Base-by-base conservation (phyloP, 2,797 vertebrate genomes). In the Emydoidea blandingii region DNA sequence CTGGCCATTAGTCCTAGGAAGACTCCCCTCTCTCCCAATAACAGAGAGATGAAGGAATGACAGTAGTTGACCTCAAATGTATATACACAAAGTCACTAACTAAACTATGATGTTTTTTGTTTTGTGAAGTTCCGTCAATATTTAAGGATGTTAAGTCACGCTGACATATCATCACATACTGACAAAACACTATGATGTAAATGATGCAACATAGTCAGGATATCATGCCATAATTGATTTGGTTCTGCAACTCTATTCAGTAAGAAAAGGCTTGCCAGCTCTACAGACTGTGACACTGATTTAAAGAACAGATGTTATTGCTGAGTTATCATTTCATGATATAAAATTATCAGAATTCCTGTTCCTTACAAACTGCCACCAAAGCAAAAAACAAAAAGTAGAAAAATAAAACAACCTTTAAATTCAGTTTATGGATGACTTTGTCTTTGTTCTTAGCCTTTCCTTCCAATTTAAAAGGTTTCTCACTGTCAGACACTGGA, bases 401-500 rank as follows among this genome's bases (percentile, higher is more conserved):
- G 49, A 81, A 82, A 91, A 93, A 90, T 81, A 87, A 81, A 62
- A 84, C 80, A 89, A 98, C 97, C 97, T 97, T 96, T 92, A 95
- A 97, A 90, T 95, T 96, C 86, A 97, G 81, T 86, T 96, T 90
- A 92, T 95, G 91, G 96, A 97, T 96, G 92, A 95, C 72, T 96
- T 90, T 97, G 27, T 97, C 94, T 95, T 97, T 97, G 90, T 87
- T 96, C 92, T 76, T 96, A 95, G 91, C 86, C 93, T 94, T 93
- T 94, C 96, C 90, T 95, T 97, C 93, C 92, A 96, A 92, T 91
- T 96, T 96, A 92, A 94, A 85, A 96, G 91, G 90, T 97, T 90
- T 96, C 90, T 97, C 97, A 96, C 93, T 92, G 97, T 97, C 92
- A 96, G 93, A 95, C 95, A 87, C 90, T 96, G 82, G 92, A 96